A percentile compares a stretch with the other conserved stretches of the same genome.
Conservation (phyloP, 53 echinoderm and acorn worm genomes). For the Astropecten irregularis region DNA sequence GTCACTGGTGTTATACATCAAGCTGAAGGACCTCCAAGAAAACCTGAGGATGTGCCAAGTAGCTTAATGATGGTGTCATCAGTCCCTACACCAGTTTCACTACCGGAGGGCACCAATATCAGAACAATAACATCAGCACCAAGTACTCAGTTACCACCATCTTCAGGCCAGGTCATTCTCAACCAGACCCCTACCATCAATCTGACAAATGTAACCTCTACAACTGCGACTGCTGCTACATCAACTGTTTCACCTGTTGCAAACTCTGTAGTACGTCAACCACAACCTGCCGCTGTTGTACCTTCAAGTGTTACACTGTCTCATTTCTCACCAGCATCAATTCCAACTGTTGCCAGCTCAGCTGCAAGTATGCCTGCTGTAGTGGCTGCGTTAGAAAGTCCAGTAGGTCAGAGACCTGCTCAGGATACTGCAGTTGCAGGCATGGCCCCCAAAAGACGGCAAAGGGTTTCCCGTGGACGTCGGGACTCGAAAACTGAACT, state of each 20-base stretch:
- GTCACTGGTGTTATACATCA: constrained; percentile 44
- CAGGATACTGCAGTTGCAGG: constrained; percentile 11
- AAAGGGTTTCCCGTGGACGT: constrained; percentile 14
- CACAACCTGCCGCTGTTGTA: neutral
- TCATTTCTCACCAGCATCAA: constrained; percentile 24
- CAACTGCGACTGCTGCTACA: neutral
- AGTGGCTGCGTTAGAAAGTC: constrained; percentile 73
- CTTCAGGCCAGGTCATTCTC: neutral
- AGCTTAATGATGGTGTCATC: constrained; percentile 37
- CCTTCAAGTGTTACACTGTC: constrained; percentile 7
- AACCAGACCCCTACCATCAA: constrained; percentile 2
- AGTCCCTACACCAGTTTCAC: constrained; percentile 14
- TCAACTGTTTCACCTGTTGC: constrained; percentile 5
- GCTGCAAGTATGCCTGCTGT: constrained; percentile 90
- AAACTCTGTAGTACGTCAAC: constrained; percentile 11
- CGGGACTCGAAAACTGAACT: constrained; percentile 50
- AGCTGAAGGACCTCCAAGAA: constrained; percentile 32
- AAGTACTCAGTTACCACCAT: neutral
- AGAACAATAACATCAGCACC: constrained; percentile 27
- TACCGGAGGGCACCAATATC: constrained; percentile 11
- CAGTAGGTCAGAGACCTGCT: constrained; percentile 20
- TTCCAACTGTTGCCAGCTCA: constrained; percentile 30
- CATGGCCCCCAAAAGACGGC: constrained; percentile 25
- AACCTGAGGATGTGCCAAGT: constrained; percentile 37
- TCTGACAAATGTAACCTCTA: neutral